phyloP scores from a whole-genome alignment of 2,113 vertebrate genomes.

The Emydura subglobosa region DNA sequence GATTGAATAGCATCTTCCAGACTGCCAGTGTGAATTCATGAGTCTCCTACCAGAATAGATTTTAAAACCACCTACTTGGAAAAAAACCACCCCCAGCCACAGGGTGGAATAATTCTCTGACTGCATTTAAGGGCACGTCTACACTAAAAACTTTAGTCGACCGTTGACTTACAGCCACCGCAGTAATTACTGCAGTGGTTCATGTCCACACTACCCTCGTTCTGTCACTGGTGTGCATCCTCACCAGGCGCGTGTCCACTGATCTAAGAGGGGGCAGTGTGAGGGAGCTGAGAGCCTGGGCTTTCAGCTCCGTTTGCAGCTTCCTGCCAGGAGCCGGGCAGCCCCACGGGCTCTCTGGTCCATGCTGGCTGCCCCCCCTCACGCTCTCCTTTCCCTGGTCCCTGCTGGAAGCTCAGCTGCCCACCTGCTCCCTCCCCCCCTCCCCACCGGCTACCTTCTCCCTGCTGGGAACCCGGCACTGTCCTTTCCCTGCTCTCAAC shows the following conservation, averaged over 20 bases:
- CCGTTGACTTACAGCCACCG: not conserved
- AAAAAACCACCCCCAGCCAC: not conserved
- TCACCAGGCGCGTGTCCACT: too few species aligned
- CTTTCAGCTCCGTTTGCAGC: not conserved
- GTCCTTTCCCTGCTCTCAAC: not conserved
- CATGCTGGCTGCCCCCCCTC: too few species aligned
- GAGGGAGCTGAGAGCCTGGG: not conserved
- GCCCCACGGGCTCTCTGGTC: not conserved
- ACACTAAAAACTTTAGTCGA: not conserved
- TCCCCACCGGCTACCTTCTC: too few species aligned
- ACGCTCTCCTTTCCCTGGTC: too few species aligned
- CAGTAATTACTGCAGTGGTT: not conserved
- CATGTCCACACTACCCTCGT: not conserved
- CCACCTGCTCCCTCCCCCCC: too few species aligned
- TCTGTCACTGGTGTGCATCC: too few species aligned
- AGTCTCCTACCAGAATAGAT: not conserved
- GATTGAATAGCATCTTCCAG: not conserved
- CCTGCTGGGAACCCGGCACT: not conserved
- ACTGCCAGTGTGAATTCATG: not conserved
- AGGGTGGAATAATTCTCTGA: not conserved
- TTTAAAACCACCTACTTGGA: not conserved
- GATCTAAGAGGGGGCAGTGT: not conserved
- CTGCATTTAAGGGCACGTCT: not conserved
- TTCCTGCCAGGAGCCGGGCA: not conserved
- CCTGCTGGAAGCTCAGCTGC: too few species aligned